phyloP scores from a whole-genome alignment of 2,113 vertebrate genomes.

The Amphiprion percula region DNA sequence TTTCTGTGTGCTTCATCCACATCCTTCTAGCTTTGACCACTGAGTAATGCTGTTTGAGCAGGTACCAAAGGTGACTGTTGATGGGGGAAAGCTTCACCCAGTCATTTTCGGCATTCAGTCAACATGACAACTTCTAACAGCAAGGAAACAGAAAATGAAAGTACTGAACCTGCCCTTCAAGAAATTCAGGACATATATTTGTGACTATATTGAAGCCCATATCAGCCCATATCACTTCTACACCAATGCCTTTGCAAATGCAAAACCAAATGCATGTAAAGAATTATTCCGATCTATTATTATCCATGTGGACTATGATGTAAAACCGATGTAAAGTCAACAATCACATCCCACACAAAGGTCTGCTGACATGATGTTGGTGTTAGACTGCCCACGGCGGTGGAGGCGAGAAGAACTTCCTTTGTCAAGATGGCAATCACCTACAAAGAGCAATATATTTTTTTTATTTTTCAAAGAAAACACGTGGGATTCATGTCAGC shows the following conservation, averaged over 20 bases:
- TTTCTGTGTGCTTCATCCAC: neutral
- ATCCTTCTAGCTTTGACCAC: neutral
- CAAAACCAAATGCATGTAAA: neutral
- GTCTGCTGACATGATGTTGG: neutral
- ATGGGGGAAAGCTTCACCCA: constrained; percentile 5
- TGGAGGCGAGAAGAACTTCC: constrained; percentile 16
- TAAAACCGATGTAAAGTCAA: constrained; percentile 21
- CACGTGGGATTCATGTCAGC: constrained; percentile 31
- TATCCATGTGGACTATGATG: neutral
- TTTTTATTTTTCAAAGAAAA: neutral
- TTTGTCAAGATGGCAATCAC: neutral
- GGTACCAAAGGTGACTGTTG: constrained; percentile 12
- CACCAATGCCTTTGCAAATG: neutral
- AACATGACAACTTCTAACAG: constrained; percentile 9
- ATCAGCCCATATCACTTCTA: neutral
- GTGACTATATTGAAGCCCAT: neutral
- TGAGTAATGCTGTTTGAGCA: constrained; percentile 1
- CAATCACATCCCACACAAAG: constrained; percentile 17
- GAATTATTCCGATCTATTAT: constrained; percentile 4
- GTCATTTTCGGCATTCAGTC: constrained; percentile 1
- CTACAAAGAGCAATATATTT: neutral
- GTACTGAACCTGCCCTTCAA: neutral
- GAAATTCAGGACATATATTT: neutral
- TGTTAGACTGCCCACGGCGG: neutral
- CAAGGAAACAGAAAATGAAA: constrained; percentile 4